A percentile compares a stretch with the other conserved stretches of the same genome.
phyloP scores from a whole-genome alignment of 92 coral and sea anemone species.

The Actinostola sp. region DNA sequence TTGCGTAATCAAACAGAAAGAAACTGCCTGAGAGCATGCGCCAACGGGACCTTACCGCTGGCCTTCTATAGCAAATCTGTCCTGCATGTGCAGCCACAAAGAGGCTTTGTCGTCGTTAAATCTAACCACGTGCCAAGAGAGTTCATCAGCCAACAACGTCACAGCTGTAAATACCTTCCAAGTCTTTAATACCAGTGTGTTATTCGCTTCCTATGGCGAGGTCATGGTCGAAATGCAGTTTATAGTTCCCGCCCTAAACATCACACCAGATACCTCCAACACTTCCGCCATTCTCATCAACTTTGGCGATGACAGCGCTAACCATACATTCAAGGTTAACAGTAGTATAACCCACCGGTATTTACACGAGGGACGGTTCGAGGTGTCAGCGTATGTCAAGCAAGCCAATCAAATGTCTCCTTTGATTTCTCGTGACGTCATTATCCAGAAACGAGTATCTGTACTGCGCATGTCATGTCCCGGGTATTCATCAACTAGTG shows the following conservation, averaged over 20 bases:
- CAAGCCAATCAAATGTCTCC: conserved; percentile 27
- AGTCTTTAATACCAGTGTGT: conserved; percentile 50
- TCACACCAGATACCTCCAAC: conserved; percentile 12
- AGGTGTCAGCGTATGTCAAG: conserved; percentile 34
- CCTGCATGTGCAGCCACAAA: conserved; percentile 60
- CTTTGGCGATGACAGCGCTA: conserved; percentile 65
- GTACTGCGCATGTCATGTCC: conserved; percentile 13
- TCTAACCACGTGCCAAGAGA: conserved; percentile 10
- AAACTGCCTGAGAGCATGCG: conserved; percentile 69
- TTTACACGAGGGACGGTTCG: conserved; percentile 33
- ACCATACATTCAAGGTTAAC: not conserved
- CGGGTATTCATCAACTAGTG: not conserved
- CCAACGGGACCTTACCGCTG: conserved; percentile 52
- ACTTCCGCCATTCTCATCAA: conserved; percentile 22
- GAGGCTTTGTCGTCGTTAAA: not conserved
- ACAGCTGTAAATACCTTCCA: conserved; percentile 4
- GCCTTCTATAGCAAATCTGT: conserved; percentile 59
- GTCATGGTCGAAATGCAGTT: conserved; percentile 3
- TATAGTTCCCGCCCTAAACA: conserved; percentile 6
- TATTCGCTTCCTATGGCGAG: conserved; percentile 29
- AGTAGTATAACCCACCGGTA: conserved; percentile 39
- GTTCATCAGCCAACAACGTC: not conserved
- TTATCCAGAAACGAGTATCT: conserved; percentile 40
- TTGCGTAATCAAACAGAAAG: not conserved
- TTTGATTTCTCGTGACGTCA: conserved; percentile 37